A percentile compares a stretch with the other conserved stretches of the same genome.
Evolutionary conservation across 2,888 invertebrate species (phyloP).

Genomic region (Mythimna albipuncta): DNA sequence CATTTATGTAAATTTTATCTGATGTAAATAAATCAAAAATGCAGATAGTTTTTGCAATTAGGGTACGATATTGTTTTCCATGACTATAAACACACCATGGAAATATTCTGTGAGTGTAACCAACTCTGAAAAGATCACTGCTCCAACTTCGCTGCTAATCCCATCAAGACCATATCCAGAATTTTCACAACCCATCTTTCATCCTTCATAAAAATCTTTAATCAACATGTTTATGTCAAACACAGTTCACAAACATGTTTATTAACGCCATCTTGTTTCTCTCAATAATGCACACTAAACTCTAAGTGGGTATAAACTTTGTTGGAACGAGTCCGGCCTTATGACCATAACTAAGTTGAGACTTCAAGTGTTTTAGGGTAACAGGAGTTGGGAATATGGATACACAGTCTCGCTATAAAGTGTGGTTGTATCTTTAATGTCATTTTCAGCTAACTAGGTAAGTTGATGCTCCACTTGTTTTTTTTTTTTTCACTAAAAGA

Average conservation of each 20-base stretch:
- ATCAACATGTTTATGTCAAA: constrained; percentile 17
- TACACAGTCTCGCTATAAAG: background rate
- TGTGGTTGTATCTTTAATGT: background rate
- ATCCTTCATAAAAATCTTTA: constrained; percentile 28
- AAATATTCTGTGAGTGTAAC: too few species aligned
- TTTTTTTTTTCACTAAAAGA: too few species aligned
- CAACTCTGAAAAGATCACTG: too few species aligned
- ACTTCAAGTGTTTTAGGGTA: constrained; percentile 44
- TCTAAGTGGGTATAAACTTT: constrained; percentile 44
- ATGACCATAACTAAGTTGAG: constrained; percentile 55
- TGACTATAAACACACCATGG: too few species aligned
- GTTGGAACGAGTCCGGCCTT: constrained; percentile 57
- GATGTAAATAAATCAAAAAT: too few species aligned
- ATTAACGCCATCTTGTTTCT: constrained; percentile 53
- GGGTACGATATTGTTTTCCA: too few species aligned
- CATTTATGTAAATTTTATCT: too few species aligned
- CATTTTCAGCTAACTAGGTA: background rate
- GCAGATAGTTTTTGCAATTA: too few species aligned
- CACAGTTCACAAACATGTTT: constrained; percentile 43
- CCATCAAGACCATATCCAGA: too few species aligned
- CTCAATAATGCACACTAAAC: constrained; percentile 57
- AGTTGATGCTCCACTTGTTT: too few species aligned
- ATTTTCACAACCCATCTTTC: too few species aligned
- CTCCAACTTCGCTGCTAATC: too few species aligned
- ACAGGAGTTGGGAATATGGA: constrained; percentile 6